Conservation (phyloP, 2,888 invertebrate genomes). For the Adelognathus sp. region DNA sequence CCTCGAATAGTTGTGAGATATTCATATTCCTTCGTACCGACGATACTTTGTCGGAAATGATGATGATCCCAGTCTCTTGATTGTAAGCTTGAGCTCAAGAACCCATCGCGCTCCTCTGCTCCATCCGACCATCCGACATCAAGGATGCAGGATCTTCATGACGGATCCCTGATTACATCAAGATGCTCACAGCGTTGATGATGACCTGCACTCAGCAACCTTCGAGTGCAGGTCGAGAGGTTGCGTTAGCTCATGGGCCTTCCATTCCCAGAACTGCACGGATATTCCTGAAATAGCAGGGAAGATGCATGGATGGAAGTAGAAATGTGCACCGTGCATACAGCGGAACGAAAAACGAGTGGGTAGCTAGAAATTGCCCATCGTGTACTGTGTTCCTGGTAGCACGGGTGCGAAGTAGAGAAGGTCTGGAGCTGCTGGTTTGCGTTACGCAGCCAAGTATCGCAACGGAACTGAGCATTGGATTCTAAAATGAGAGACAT, state of each 20-base stretch:
- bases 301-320: neutral
- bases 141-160: neutral
- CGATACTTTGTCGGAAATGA: neutral
- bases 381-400: conserved; percentile 3
- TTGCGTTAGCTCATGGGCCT: conserved; percentile 2
- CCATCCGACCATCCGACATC: neutral
- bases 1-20: too few relatives aligned
- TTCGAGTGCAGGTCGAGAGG: neutral
- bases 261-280: neutral
- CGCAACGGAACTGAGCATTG: conserved; percentile 42
- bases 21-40: neutral
- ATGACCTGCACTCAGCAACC: neutral
- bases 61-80: neutral
- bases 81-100: too few relatives aligned
- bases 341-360: conserved; percentile 9
- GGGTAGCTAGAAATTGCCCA: neutral
- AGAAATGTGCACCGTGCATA: neutral
- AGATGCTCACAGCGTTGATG: neutral
- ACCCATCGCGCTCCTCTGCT: neutral
- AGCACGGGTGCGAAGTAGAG: conserved; percentile 44
- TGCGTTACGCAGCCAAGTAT: conserved; percentile 51
- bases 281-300: neutral
- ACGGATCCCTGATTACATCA: neutral
- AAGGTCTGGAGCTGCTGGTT: conserved; percentile 44
- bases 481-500: neutral